phyloP scores from a whole-genome alignment of 2,888 invertebrate genomes.

The Encarsia formosa region DNA sequence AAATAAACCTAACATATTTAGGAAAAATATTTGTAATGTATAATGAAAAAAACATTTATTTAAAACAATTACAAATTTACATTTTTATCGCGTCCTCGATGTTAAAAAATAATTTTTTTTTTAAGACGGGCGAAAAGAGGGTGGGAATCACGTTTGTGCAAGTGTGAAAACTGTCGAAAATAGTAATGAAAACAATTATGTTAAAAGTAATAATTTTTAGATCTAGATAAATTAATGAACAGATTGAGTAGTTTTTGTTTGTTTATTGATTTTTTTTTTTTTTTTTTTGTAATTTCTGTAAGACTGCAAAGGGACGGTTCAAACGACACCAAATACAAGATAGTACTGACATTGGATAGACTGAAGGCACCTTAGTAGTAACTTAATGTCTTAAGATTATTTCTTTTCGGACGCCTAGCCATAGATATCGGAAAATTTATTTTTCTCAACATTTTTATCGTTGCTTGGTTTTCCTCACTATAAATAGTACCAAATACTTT shows the following conservation, averaged over 20 bases:
- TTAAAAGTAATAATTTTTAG: slow-evolving; percentile 19
- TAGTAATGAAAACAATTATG: neutral
- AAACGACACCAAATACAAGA: slow-evolving; percentile 54
- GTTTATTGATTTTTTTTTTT: neutral
- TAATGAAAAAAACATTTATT: too few species aligned
- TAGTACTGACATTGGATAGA: slow-evolving; percentile 53
- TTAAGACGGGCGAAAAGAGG: too few species aligned
- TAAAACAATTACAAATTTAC: too few species aligned
- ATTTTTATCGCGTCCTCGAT: slow-evolving; percentile 10
- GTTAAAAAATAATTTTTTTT: too few species aligned
- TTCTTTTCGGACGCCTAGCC: neutral
- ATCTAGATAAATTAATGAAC: slow-evolving; percentile 22
- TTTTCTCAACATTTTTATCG: slow-evolving; percentile 2
- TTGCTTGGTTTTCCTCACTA: too few species aligned
- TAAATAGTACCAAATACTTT: too few species aligned
- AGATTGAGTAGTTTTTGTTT: slow-evolving; percentile 18
- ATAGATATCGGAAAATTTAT: neutral
- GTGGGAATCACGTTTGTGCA: too few species aligned
- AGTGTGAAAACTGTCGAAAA: too few species aligned
- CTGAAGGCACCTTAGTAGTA: slow-evolving; percentile 52
- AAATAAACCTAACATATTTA: neutral
- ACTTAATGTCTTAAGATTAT: slow-evolving; percentile 43
- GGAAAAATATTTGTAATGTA: neutral
- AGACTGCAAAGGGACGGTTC: slow-evolving; percentile 50
- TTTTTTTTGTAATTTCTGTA: too few species aligned